Evolutionary conservation across 2,888 invertebrate genomes (phyloP).

Genomic region (Eupithecia inturbata): DNA sequence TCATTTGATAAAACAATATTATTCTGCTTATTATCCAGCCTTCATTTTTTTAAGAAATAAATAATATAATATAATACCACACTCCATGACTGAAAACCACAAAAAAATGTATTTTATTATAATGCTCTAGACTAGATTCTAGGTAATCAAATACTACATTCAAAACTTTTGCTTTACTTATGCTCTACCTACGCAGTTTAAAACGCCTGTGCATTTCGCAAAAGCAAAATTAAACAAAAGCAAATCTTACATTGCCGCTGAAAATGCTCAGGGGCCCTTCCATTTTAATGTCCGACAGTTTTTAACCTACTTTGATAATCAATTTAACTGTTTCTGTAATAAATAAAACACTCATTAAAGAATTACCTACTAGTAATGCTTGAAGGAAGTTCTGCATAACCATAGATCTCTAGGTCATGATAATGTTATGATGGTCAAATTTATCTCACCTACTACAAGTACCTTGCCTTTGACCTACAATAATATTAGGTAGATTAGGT

Average conservation of each 20-base stretch:
- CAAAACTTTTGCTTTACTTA: too few species aligned
- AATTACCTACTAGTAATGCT: not conserved
- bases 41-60: not conserved
- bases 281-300: not conserved
- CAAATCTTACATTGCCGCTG: not conserved
- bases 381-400: not conserved
- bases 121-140: too few species aligned
- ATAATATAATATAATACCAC: not conserved
- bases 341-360: not conserved
- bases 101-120: too few species aligned
- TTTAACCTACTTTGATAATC: not conserved
- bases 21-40: not conserved
- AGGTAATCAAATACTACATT: too few species aligned
- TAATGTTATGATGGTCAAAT: not conserved
- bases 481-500: not conserved
- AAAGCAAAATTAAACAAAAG: too few species aligned
- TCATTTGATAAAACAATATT: not conserved
- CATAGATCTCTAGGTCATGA: not conserved
- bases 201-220: not conserved
- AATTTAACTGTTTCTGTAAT: not conserved
- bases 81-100: too few species aligned
- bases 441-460: not conserved
- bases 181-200: too few species aligned
- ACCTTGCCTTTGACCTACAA: not conserved
- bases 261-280: not conserved